phyloP scores from a whole-genome alignment of 2,888 invertebrate species.

The Torymus texanus region DNA sequence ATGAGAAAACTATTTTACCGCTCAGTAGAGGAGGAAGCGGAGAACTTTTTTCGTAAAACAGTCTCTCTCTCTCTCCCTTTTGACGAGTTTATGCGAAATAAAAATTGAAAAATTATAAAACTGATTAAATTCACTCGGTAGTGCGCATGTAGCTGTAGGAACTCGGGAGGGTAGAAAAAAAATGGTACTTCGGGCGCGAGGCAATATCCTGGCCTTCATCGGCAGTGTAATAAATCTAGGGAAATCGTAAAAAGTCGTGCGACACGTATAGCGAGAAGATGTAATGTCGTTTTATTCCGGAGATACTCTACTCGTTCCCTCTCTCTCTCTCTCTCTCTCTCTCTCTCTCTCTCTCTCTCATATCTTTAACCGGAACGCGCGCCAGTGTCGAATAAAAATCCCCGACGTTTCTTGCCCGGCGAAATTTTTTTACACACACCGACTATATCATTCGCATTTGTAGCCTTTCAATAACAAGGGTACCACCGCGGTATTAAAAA shows the following conservation, averaged over 20 bases:
- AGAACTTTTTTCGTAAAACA: too few species aligned
- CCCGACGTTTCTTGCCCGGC: too few species aligned
- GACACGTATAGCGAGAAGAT: not conserved
- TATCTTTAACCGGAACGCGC: too few species aligned
- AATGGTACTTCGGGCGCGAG: conserved; percentile 10
- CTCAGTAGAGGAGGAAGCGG: too few species aligned
- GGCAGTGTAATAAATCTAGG: conserved; percentile 17
- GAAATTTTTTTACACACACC: too few species aligned
- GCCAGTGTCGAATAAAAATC: too few species aligned
- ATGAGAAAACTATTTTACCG: too few species aligned
- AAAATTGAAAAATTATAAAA: conserved; percentile 16
- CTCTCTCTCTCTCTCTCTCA: too few species aligned
- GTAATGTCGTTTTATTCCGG: conserved; percentile 44
- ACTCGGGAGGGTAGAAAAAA: conserved; percentile 3
- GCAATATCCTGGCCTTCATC: conserved; percentile 27
- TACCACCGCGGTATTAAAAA: too few species aligned
- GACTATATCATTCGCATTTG: too few species aligned
- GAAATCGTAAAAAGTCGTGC: conserved; percentile 37
- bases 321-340: not conserved
- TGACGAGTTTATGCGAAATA: not conserved
- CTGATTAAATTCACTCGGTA: conserved; percentile 8
- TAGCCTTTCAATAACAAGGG: too few species aligned
- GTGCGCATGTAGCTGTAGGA: not conserved
- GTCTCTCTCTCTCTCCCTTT: too few species aligned
- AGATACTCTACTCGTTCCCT: not conserved